A percentile compares a stretch with the other conserved stretches of the same genome.
phyloP scores from a whole-genome alignment of 2,113 vertebrate species.

The Anthoscopus minutus region DNA sequence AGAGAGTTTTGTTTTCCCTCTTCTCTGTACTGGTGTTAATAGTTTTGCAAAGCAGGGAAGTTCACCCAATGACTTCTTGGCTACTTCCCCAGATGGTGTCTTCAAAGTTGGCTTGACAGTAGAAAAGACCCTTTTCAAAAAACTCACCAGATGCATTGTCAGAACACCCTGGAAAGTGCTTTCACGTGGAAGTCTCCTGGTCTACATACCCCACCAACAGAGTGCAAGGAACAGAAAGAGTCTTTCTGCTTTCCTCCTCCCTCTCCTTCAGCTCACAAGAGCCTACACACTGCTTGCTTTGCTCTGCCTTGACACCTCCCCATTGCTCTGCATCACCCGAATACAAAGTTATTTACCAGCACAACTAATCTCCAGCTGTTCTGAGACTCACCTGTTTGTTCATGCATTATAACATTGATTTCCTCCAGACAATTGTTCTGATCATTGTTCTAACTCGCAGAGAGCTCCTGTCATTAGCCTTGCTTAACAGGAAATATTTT shows the following conservation, averaged over 20 bases:
- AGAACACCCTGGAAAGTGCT: neutral
- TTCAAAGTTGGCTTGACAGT: slow-evolving; percentile 25
- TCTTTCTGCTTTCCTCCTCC: neutral
- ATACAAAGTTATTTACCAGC: slow-evolving; percentile 24
- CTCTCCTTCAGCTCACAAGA: neutral
- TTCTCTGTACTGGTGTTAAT: neutral
- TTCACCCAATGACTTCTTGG: slow-evolving; percentile 44
- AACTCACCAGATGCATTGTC: neutral
- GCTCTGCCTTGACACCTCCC: neutral
- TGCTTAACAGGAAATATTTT: slow-evolving; percentile 50
- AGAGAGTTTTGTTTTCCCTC: slow-evolving; percentile 50
- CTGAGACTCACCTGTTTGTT: slow-evolving; percentile 50
- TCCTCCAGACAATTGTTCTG: slow-evolving; percentile 56
- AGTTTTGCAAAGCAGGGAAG: slow-evolving; percentile 35
- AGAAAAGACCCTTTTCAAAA: slow-evolving; percentile 1
- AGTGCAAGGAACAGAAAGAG: neutral
- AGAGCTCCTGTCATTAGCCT: slow-evolving; percentile 29
- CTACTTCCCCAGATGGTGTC: slow-evolving; percentile 28
- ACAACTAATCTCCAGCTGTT: slow-evolving; percentile 36
- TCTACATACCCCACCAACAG: neutral
- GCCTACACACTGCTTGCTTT: neutral
- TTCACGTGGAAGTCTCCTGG: neutral
- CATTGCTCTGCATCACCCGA: neutral
- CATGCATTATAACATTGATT: slow-evolving; percentile 59
- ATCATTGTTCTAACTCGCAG: slow-evolving; percentile 39